phyloP scores from a whole-genome alignment of 1,140 invertebrate species.

The Aporrectodea caliginosa region DNA sequence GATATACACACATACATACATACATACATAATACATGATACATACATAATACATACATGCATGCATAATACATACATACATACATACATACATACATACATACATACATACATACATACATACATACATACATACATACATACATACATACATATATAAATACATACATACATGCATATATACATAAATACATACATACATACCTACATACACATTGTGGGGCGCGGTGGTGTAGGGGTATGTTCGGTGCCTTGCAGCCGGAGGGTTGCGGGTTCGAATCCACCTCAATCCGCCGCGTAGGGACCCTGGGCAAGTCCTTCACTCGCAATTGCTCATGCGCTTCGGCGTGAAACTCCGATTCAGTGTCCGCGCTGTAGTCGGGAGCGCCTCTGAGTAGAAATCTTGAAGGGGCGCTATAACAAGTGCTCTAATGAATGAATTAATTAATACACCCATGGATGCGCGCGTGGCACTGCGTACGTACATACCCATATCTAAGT shows the following conservation, averaged over 20 bases:
- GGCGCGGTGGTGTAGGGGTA: background rate
- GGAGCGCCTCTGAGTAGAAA: background rate
- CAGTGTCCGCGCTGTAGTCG: background rate
- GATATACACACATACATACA: too few relatives aligned
- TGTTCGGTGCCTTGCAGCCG: background rate
- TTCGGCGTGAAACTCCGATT: background rate
- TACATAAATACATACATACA: background rate
- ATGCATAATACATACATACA: too few relatives aligned
- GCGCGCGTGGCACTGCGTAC: background rate
- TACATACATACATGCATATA: background rate
- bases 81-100: too few relatives aligned
- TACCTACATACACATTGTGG: background rate
- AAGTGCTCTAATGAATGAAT: background rate
- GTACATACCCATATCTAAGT: background rate
- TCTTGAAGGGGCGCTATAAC: background rate
- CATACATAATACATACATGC: too few relatives aligned
- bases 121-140: background rate
- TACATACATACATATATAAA: background rate
- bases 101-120: background rate
- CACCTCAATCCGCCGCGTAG: background rate
- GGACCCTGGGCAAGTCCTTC: too few relatives aligned
- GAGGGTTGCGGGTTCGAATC: background rate
- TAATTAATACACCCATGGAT: background rate
- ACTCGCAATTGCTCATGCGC: too few relatives aligned
- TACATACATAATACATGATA: too few relatives aligned